Conservation (phyloP, 30 jellyfish, hydroid and myxozoan genomes). For the Cassiopea xamachana region DNA sequence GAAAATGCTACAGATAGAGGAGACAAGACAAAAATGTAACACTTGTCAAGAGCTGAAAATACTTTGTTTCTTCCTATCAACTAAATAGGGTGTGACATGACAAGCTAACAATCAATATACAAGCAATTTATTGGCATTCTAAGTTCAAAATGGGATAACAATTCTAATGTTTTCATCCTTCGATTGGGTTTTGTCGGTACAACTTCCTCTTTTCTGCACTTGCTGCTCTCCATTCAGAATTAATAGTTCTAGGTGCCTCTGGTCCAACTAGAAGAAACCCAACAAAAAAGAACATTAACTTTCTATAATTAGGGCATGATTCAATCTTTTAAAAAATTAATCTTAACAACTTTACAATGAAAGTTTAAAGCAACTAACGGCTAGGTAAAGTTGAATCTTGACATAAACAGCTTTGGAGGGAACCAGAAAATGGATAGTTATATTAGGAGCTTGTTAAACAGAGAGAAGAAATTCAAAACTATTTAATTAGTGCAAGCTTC, state of each 20-base stretch:
- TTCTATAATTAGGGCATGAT: not conserved
- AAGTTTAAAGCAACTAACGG: no score
- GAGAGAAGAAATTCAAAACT: no score
- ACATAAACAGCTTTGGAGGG: no score
- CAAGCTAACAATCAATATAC: conserved; percentile 19
- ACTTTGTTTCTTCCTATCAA: not conserved
- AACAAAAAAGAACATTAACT: no score
- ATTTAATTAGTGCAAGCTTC: no score
- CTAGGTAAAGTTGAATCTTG: no score
- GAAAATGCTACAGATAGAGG: not conserved
- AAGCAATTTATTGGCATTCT: not conserved
- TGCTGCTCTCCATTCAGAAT: conserved; percentile 93
- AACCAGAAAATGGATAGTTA: no score
- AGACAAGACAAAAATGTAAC: not conserved
- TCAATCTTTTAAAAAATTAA: not conserved
- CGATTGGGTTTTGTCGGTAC: conserved; percentile 87
- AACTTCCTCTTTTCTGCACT: conserved; percentile 73
- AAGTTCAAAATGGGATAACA: not conserved
- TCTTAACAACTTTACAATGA: not conserved
- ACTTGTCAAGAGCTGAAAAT: not conserved
- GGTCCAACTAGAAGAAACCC: conserved; percentile 79
- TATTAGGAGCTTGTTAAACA: no score
- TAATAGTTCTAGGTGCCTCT: conserved; percentile 82
- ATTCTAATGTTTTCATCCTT: conserved; percentile 29
- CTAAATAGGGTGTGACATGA: not conserved